Conservation (phyloP, 2,113 vertebrate species). For the Melanostigma gelatinosum region DNA sequence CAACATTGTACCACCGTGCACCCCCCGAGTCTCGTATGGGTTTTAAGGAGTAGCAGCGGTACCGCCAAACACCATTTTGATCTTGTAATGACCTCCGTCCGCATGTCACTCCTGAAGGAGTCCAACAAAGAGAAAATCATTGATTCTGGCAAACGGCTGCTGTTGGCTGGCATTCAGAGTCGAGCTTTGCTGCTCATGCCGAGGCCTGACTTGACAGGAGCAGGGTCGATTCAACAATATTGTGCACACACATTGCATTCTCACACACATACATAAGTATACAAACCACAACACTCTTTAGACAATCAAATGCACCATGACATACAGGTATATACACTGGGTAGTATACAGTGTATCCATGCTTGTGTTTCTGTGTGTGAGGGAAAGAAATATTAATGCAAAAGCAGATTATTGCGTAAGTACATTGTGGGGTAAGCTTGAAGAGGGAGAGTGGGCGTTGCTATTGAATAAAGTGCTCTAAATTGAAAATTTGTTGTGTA, state of each 20-base stretch:
- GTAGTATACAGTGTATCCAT: neutral
- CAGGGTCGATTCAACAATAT: neutral
- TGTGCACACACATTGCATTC: neutral
- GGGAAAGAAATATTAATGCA: constrained; percentile 10
- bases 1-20: constrained; percentile 20
- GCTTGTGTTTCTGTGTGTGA: neutral
- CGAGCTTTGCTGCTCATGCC: constrained; percentile 13
- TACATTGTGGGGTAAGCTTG: constrained; percentile 37
- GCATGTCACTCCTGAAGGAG: constrained; percentile 32
- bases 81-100: constrained; percentile 34
- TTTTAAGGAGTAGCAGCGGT: constrained; percentile 24
- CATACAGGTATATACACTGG: neutral
- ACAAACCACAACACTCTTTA: neutral
- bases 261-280: neutral
- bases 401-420: constrained; percentile 20
- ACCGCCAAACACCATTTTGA: constrained; percentile 33
- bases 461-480: constrained; percentile 60
- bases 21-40: neutral
- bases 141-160: constrained; percentile 33
- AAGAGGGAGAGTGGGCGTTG: constrained; percentile 46
- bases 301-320: neutral
- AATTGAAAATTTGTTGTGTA: constrained; percentile 73
- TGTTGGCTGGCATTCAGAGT: constrained; percentile 17
- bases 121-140: constrained; percentile 37
- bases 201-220: constrained; percentile 19